Evolutionary conservation across 2,888 invertebrate genomes (phyloP), one percentile per base, ranked within the genome.

Genomic region (Mythimna loreyi): DNA sequence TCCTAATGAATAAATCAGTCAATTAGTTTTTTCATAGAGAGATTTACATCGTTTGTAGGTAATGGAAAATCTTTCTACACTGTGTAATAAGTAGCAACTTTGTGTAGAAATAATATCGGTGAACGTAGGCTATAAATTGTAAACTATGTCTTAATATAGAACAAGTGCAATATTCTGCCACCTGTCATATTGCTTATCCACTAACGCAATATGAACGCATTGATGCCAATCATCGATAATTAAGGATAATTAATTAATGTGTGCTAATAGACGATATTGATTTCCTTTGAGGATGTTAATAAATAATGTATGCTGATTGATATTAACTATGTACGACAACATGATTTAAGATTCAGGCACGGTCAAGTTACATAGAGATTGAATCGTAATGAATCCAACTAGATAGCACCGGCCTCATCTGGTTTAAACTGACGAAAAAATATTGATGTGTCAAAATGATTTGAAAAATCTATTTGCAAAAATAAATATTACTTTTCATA

Each of bases 181-280:
- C 50, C 72, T 74, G 59, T 59, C 81, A 55, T 23, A 16, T 56
- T 36, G 50, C 11, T 7, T 66, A 28, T 16, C 1, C 25, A 53
- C 28, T 64, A 69, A 25, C 30, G 81, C 78, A 77, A 77, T 57
- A 16, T 40, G 1, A 47, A 53, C 71, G 9, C n/a, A 64, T 45
- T 53, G 43, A 45, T 43, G 62, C 33, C 43, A 70, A 77, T 69
- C 45, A 77, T 70, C 21, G 49, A 30, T 77, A 64, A 58, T 81
- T 70, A 81, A 61, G 36, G 1, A 58, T 80, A 67, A 55, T 58
- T 75, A 61, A 75, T 80, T 45, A 60, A 50, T 23, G n/a, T 74
- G 65, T 67, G 70, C 50, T 76, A 64, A 33, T 55, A 4, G 11
- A 50, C 28, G 21, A 13, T 28, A 62, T 68, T 61, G 45, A 67